These are phyloP conservation scores for Mionectes macconnelli DNA, from an alignment of 2,113 vertebrate genomes.

Conservation along the genomic window DNA sequence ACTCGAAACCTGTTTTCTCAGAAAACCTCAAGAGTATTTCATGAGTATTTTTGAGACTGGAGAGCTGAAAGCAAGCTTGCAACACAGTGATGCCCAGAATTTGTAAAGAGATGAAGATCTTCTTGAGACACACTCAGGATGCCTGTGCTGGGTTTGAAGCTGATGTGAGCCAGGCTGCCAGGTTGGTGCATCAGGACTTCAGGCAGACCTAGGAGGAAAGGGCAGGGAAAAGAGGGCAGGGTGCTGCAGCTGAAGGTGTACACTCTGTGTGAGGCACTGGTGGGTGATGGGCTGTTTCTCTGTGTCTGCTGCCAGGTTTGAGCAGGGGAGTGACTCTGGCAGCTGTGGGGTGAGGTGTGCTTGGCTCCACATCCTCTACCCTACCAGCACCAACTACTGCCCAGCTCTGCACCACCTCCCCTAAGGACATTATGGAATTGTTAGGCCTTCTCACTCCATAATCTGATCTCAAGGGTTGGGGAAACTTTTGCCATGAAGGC, in stretches of 20 bases:
- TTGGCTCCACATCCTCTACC: background rate
- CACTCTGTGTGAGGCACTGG: background rate
- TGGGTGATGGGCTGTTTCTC: background rate
- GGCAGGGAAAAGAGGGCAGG: background rate
- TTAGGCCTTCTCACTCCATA: background rate
- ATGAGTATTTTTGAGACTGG: background rate
- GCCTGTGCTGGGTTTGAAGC: background rate
- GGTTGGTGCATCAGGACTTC: background rate
- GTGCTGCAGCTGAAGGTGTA: background rate
- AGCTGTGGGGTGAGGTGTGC: accelerated
- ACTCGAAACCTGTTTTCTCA: background rate
- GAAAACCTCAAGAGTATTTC: background rate
- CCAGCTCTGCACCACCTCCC: background rate
- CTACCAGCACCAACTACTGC: background rate
- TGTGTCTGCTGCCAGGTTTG: background rate
- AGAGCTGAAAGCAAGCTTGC: background rate
- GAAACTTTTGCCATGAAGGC: background rate
- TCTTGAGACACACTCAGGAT: background rate
- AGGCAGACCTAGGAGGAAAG: background rate
- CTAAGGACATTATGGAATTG: background rate
- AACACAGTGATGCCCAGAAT: background rate
- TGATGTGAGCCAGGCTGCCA: background rate
- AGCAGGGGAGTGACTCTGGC: background rate
- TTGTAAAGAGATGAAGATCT: background rate
- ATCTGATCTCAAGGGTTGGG: background rate